phyloP scores from a whole-genome alignment of 2,797 vertebrate genomes.

The Peromyscus nudipes region DNA sequence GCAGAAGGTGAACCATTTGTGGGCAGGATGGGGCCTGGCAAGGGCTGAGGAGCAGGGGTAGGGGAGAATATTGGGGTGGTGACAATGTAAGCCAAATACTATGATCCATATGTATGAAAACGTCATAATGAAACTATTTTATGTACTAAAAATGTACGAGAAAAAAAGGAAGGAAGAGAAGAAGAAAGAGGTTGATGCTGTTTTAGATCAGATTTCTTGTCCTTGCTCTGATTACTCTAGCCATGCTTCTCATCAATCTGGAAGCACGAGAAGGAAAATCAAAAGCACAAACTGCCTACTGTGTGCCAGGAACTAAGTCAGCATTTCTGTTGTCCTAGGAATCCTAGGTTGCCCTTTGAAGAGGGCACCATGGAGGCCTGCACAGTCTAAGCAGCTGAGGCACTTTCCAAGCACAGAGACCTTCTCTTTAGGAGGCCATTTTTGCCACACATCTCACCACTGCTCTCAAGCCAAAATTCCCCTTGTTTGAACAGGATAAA shows the following conservation, averaged over 20 bases:
- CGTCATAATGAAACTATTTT: background rate
- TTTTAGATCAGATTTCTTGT: conserved; percentile 81
- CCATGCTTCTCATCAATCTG: conserved; percentile 49
- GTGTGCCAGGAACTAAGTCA: conserved; percentile 64
- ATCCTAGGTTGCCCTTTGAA: background rate
- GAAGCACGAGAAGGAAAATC: conserved; percentile 47
- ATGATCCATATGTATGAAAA: background rate
- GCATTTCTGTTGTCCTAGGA: background rate
- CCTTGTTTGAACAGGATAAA: conserved; percentile 69
- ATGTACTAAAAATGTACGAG: background rate
- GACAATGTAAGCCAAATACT: background rate
- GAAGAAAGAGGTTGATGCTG: conserved; percentile 56
- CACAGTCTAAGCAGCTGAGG: background rate
- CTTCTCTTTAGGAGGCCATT: conserved; percentile 59
- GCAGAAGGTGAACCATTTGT: background rate
- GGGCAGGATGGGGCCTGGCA: background rate
- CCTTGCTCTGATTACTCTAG: conserved; percentile 81
- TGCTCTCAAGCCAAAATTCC: conserved; percentile 68
- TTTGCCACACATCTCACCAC: background rate
- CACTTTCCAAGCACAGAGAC: background rate
- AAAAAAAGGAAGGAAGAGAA: background rate
- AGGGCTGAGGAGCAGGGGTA: background rate
- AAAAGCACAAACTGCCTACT: conserved; percentile 27
- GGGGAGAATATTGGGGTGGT: background rate
- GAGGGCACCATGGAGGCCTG: background rate